Evolutionary conservation across 2,113 vertebrate genomes (phyloP).

Genomic region (Python bivittatus): DNA sequence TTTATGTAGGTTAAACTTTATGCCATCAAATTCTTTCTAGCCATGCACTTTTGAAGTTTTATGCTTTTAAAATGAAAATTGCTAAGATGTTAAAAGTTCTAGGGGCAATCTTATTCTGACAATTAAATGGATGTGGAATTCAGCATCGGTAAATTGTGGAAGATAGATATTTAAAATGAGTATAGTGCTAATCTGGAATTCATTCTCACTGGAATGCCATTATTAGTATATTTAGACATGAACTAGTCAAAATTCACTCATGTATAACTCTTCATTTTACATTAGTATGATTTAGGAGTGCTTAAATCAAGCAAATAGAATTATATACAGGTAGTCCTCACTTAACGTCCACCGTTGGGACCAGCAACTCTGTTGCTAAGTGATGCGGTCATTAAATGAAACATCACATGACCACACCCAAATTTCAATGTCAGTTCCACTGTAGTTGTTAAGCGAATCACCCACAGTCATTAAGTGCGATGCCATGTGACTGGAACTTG

Average conservation of each 20-base stretch:
- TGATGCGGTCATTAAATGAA: no score
- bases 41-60: background rate
- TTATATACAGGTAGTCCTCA: background rate
- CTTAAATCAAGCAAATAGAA: background rate
- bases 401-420: no score
- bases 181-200: background rate
- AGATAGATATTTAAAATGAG: background rate
- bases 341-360: no score
- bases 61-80: constrained; percentile 1
- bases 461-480: no score
- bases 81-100: background rate
- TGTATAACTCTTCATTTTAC: background rate
- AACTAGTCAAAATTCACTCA: background rate
- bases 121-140: background rate
- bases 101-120: background rate
- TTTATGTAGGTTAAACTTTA: background rate
- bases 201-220: background rate
- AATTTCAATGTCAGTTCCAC: no score
- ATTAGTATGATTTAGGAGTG: background rate
- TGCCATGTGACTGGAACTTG: no score
- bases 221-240: background rate
- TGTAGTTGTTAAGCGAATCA: no score
- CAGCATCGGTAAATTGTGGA: background rate
- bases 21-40: background rate
- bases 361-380: no score